Evolutionary conservation across 1,140 invertebrate genomes (phyloP), one percentile per base, ranked within the genome.

Genomic region (Globodera rostochiensis): DNA sequence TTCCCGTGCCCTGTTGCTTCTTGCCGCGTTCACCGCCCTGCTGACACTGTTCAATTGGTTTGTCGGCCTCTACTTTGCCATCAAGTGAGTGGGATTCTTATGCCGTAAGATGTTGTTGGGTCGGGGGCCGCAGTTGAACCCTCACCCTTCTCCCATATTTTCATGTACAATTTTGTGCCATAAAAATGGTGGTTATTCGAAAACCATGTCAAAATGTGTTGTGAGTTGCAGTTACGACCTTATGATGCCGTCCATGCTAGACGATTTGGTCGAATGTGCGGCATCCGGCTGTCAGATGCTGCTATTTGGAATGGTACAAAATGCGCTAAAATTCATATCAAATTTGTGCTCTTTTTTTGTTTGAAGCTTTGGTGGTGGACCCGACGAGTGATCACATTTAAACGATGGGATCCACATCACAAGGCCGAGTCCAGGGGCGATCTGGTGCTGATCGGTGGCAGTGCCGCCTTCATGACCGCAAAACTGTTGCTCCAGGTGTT

Each of bases 401-500:
- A 87, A 53, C 77, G 88, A 6, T 82, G 90, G 21, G 89, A 90
- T 76, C 88, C 89, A 45, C 86, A 89, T 78, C 88, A 89, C 78
- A 89, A 90, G 73, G 88, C 88, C 47, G 89, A 89, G 77, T 84
- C 88, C 15, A 60, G 89, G 74, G 88, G 88, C 64, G 88, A 89
- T 70, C 80, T 89, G 50, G 82, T 88, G 57, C 81, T 90, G 50
- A 82, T 89, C 13, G 85, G 90, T 67, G 88, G 88, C 7, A 90
- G 88, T 78, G 80, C 78, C 36, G 21, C 83, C 49, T 84, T 89
- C 13, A 84, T 89, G 67, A 66, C 84, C 21, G 66, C 85, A 4
- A 86, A 86, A 70, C 80, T 86, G 49, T 70, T 86, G 13, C 84
- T 86, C 7, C 85, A 86, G 69, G 76, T 67, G 36, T 36, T 36